Evolutionary conservation across 2,113 vertebrate species (phyloP).

Genomic region (Corythaeola cristata): DNA sequence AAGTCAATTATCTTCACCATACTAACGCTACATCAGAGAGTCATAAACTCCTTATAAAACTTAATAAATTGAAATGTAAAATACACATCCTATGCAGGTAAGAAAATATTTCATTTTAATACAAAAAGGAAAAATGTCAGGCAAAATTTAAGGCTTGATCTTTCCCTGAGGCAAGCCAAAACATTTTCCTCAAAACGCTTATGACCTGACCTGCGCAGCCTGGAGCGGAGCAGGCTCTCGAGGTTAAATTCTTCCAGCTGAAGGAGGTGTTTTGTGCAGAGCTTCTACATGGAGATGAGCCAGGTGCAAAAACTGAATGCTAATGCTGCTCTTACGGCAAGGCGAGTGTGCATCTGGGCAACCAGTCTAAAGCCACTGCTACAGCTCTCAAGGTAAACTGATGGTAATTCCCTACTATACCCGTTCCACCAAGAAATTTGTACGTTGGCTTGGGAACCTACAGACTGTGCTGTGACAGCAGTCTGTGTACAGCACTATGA

Average conservation of each 20-base stretch:
- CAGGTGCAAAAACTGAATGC: not conserved
- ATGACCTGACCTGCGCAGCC: not conserved
- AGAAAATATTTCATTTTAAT: not conserved
- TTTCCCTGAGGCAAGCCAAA: not conserved
- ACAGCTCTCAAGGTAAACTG: not conserved
- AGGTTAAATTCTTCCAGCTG: not conserved
- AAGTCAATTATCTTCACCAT: conserved; percentile 13
- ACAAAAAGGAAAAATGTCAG: not conserved
- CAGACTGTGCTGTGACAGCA: not conserved
- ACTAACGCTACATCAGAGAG: not conserved
- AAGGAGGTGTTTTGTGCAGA: not conserved
- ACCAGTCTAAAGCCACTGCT: not conserved
- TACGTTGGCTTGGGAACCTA: accelerated
- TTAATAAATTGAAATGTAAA: conserved; percentile 20
- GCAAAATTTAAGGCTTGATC: not conserved
- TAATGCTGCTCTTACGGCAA: not conserved
- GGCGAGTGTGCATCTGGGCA: not conserved
- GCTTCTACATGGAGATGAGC: not conserved
- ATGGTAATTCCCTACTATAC: not conserved
- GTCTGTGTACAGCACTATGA: not conserved
- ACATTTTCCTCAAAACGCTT: not conserved
- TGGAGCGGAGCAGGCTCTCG: not conserved
- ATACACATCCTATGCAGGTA: not conserved
- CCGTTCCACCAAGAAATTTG: not conserved
- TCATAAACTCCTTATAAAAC: not conserved